Percentiles rank a stretch among this genome's conserved stretches.
phyloP scores from a whole-genome alignment of 1,140 invertebrate genomes.

The Phymorhynchus buccinoides region DNA sequence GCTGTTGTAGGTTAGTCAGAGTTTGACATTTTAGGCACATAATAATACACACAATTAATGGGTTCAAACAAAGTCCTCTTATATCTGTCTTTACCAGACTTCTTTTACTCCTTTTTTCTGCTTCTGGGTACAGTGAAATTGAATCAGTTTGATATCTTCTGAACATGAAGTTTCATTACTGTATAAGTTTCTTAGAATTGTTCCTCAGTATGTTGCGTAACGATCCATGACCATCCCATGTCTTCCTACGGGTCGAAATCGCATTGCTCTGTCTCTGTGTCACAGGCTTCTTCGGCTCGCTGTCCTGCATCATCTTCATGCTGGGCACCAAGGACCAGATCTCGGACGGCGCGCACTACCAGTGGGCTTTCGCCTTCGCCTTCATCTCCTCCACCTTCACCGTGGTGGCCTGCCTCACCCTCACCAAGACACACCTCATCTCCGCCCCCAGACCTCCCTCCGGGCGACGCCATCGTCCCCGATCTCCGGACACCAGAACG shows the following conservation, averaged over 20 bases:
- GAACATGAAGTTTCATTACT: background rate
- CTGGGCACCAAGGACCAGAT: conserved; percentile 26
- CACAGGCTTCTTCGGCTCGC: conserved; percentile 19
- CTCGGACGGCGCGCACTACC: conserved; percentile 19
- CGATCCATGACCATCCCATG: background rate
- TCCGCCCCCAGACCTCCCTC: background rate
- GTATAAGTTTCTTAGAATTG: background rate
- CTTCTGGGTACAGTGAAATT: no score
- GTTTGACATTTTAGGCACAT: no score
- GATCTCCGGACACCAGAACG: background rate
- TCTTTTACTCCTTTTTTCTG: background rate
- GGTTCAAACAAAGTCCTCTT: no score
- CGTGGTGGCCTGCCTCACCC: conserved; percentile 8
- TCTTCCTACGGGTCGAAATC: no score
- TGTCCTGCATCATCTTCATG: conserved; percentile 31
- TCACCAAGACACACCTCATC: conserved; percentile 27
- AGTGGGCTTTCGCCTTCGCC: conserved; percentile 23
- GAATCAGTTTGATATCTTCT: background rate
- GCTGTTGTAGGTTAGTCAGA: no score
- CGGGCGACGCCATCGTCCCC: background rate
- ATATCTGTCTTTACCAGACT: no score
- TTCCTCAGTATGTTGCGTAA: background rate
- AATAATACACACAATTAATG: no score
- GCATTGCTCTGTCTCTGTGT: background rate
- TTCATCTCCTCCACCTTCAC: conserved; percentile 22